phyloP scores from a whole-genome alignment of 2,888 invertebrate genomes.

The Druceiella hillmani region DNA sequence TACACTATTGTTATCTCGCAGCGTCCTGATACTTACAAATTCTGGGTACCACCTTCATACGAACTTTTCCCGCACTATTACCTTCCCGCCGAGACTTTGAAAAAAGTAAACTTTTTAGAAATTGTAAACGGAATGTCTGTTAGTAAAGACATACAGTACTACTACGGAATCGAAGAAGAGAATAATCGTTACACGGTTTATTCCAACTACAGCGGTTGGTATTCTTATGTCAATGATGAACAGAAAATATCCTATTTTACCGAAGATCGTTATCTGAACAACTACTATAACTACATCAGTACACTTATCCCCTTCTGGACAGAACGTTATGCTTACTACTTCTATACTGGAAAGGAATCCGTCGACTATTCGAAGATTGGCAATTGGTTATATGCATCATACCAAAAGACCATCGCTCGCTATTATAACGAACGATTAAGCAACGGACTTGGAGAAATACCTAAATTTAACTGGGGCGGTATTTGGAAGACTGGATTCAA shows the following conservation, averaged over 20 bases:
- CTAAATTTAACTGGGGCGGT: constrained; percentile 41
- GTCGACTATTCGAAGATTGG: constrained; percentile 51
- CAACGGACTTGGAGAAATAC: constrained; percentile 56
- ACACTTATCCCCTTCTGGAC: constrained; percentile 60
- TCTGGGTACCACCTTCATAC: constrained; percentile 62
- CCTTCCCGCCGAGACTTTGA: constrained; percentile 53
- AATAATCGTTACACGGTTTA: constrained; percentile 44
- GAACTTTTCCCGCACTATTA: constrained; percentile 62
- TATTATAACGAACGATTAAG: constrained; percentile 65
- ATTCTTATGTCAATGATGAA: constrained; percentile 51
- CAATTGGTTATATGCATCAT: constrained; percentile 58
- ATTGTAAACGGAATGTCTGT: constrained; percentile 34
- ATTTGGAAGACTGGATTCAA: constrained; percentile 44
- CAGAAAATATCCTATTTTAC: constrained; percentile 61
- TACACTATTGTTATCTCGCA: constrained; percentile 55
- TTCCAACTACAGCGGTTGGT: constrained; percentile 54
- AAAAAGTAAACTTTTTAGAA: constrained; percentile 39
- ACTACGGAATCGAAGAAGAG: constrained; percentile 39
- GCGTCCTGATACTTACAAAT: constrained; percentile 50
- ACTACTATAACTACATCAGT: constrained; percentile 62
- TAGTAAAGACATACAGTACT: constrained; percentile 30
- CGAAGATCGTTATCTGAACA: constrained; percentile 64
- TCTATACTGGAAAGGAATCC: constrained; percentile 45
- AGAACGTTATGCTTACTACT: too few relatives aligned
- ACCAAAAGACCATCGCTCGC: constrained; percentile 62